Evolutionary conservation across 2,113 vertebrate species (phyloP), one percentile per base, ranked within the genome.

Genomic region (Gorsachius goisagi): DNA sequence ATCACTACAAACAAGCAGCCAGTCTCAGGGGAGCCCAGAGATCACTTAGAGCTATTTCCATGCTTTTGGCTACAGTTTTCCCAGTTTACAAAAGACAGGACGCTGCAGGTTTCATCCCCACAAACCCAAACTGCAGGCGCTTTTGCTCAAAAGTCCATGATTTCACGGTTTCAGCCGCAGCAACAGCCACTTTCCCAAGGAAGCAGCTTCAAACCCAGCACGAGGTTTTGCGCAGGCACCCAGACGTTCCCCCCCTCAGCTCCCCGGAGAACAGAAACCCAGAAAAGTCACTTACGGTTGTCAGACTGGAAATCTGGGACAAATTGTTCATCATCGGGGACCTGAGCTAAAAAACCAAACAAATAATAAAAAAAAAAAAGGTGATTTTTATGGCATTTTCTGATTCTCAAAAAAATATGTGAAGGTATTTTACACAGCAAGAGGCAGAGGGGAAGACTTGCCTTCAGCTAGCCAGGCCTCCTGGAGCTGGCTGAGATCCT

Each of bases 291-390:
- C 99, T 99, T 97, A 99, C 99, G 97, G 98, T 98, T 99, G 96
- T 99, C 99, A 12, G 99, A 99, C 98, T 99, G 99, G 98, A 99
- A 99, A 98, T 99, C 99, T 93, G 99, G 99, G 97, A 99, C 99
- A 98, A 99, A 99, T 74, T 99, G 99, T 95, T 99, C 99, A 45
- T 99, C 99, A 88, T 99, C 99, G 2, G 99, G 99, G 95, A 99
- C 99, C 98, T 99, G 99, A 98, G 99, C 99, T 98, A 95, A 88
- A 98, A 97, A 59, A 97, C 85, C 44, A 82, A 85, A 90, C 37
- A 39, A 15, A 21, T 10, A 20, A 17, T n/a, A 23, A 16, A 24
- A 7, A 64, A 55, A 50, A 66, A 53, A 28, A 53, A 53, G 41
- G 45, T 47, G 59, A 45, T 20, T 95, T 97, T 94, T 41, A 96